Evolutionary conservation across 2,113 vertebrate genomes (phyloP).

Genomic region (Xyliphius kryptos): DNA sequence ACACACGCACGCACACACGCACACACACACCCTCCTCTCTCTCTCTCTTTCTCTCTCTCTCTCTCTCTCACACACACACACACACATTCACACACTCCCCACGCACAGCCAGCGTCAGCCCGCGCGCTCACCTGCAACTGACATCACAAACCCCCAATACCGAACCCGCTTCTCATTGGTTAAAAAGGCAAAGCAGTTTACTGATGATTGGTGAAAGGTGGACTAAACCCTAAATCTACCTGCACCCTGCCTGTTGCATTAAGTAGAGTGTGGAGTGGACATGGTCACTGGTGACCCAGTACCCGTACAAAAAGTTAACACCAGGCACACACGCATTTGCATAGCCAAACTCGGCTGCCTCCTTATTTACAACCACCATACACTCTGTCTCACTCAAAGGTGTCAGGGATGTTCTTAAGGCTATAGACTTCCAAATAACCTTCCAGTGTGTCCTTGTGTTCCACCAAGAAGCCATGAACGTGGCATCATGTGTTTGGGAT

Average conservation of each 20-base stretch:
- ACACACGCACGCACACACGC: not conserved
- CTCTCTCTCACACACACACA: conserved; percentile 7
- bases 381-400: not conserved
- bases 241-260: not conserved
- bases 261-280: not conserved
- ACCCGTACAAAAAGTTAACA: conserved; percentile 5
- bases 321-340: conserved; percentile 11
- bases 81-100: not conserved
- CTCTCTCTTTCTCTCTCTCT: not conserved
- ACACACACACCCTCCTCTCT: not conserved
- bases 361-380: not conserved
- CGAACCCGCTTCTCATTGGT: not conserved
- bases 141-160: not conserved
- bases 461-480: too few relatives aligned
- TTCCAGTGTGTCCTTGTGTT: not conserved
- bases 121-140: not conserved
- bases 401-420: not conserved
- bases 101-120: not conserved
- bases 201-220: not conserved
- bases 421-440: not conserved
- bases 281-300: not conserved
- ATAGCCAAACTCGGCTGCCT: not conserved
- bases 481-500: too few relatives aligned
- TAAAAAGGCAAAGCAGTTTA: not conserved
- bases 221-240: not conserved